Evolutionary conservation across 2,888 invertebrate genomes (phyloP).

Genomic region (Entomobrya multifasciata): DNA sequence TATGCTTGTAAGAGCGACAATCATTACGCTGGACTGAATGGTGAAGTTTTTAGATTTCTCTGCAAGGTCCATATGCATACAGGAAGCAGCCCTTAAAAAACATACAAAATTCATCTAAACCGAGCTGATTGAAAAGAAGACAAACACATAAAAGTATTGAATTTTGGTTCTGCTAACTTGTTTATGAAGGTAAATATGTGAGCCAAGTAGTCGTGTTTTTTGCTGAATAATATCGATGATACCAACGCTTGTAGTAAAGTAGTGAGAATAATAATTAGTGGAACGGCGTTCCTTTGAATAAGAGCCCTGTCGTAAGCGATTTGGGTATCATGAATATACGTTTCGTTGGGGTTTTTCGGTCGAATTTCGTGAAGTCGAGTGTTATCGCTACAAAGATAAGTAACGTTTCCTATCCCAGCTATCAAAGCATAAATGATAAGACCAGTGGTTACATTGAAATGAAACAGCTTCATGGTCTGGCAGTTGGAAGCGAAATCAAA

Average conservation of each 20-base stretch:
- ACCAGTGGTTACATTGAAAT: constrained; percentile 8
- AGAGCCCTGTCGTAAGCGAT: background rate
- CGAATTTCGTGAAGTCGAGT: too few relatives aligned
- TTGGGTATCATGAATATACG: background rate
- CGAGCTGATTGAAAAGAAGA: background rate
- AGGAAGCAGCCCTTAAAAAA: constrained; percentile 58
- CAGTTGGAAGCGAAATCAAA: background rate
- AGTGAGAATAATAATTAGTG: constrained; percentile 38
- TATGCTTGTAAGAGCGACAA: background rate
- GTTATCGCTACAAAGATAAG: background rate
- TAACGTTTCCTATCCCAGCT: background rate
- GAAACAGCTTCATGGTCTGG: background rate
- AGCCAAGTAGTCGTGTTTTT: constrained; percentile 21
- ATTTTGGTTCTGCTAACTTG: constrained; percentile 24
- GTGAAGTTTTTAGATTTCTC: constrained; percentile 5
- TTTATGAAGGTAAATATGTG: constrained; percentile 43
- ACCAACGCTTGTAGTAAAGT: background rate
- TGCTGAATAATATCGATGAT: constrained; percentile 5
- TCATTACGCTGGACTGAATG: constrained; percentile 23
- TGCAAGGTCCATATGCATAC: constrained; percentile 69
- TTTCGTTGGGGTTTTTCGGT: background rate
- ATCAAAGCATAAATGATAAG: background rate
- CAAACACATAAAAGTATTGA: too few relatives aligned
- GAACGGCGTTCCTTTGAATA: constrained; percentile 11
- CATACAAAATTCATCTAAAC: background rate